Percentiles rank a stretch among this genome's conserved stretches.
Conservation (phyloP, 2,113 vertebrate species). For the Symphodus melops region DNA sequence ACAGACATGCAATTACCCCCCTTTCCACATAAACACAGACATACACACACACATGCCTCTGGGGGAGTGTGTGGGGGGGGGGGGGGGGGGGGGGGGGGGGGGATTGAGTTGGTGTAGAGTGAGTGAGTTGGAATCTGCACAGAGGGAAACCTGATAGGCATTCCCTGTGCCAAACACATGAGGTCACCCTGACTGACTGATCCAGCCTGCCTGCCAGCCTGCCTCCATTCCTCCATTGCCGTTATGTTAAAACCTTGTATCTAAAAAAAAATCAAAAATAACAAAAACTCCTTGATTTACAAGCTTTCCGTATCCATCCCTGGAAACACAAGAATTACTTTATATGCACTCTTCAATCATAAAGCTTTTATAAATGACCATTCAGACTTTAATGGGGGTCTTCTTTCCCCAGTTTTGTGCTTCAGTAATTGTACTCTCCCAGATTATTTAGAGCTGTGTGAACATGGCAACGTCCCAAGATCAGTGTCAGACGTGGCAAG, state of each 20-base stretch:
- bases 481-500: not conserved
- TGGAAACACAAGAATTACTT: conserved; percentile 29
- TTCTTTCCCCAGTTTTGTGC: conserved; percentile 20
- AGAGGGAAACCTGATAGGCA: conserved; percentile 80
- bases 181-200: conserved; percentile 82
- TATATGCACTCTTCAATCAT: conserved; percentile 37
- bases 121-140: conserved; percentile 76
- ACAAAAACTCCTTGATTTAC: conserved; percentile 17
- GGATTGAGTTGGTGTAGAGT: conserved; percentile 63
- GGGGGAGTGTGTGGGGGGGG: too few relatives aligned
- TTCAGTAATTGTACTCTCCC: not conserved
- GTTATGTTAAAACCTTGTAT: conserved; percentile 49
- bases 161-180: conserved; percentile 80
- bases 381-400: conserved; percentile 15
- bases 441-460: not conserved
- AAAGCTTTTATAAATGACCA: conserved; percentile 43
- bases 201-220: conserved; percentile 60
- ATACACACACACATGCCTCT: conserved; percentile 37
- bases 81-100: not conserved
- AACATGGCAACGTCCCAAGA: conserved; percentile 5
- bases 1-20: conserved; percentile 37
- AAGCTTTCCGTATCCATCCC: conserved; percentile 29
- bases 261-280: conserved; percentile 36
- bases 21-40: conserved; percentile 41
- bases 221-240: conserved; percentile 37